Evolutionary conservation across 2,797 vertebrate species (phyloP).

Genomic region (Periparus ater): DNA sequence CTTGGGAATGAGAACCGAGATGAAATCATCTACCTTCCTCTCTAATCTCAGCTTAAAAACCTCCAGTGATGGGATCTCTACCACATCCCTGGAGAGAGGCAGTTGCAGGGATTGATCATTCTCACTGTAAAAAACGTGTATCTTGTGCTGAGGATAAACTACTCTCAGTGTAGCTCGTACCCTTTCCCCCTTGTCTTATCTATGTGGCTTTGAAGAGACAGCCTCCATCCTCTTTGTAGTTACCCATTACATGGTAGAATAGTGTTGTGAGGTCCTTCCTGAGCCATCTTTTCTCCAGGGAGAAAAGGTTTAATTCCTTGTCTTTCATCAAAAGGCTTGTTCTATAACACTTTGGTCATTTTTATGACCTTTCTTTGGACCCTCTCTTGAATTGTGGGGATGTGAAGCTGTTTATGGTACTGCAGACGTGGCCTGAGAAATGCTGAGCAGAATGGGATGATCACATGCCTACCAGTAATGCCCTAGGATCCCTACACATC

Average conservation of each 20-base stretch:
- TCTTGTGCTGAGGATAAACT: not conserved
- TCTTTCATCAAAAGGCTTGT: not conserved
- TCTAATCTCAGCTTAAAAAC: not conserved
- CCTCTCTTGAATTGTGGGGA: not conserved
- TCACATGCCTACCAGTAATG: not conserved
- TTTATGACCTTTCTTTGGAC: not conserved
- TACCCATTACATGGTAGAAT: not conserved
- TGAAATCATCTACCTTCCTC: not conserved
- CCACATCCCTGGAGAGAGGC: not conserved
- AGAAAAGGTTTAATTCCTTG: not conserved
- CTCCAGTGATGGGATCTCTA: not conserved
- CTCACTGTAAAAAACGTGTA: not conserved
- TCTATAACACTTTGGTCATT: not conserved
- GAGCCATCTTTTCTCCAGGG: not conserved
- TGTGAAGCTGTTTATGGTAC: not conserved
- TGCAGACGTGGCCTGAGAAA: not conserved
- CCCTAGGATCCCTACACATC: too few relatives aligned
- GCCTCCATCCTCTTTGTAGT: not conserved
- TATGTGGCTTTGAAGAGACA: not conserved
- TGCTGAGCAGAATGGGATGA: not conserved
- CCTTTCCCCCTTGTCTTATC: not conserved
- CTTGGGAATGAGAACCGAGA: not conserved
- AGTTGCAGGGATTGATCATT: not conserved
- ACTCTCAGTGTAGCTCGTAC: rapidly evolving
- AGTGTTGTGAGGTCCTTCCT: not conserved